Evolutionary conservation across 2,888 invertebrate genomes (phyloP), one percentile per base, ranked within the genome.

Genomic region (Platynereis dumerilii): DNA sequence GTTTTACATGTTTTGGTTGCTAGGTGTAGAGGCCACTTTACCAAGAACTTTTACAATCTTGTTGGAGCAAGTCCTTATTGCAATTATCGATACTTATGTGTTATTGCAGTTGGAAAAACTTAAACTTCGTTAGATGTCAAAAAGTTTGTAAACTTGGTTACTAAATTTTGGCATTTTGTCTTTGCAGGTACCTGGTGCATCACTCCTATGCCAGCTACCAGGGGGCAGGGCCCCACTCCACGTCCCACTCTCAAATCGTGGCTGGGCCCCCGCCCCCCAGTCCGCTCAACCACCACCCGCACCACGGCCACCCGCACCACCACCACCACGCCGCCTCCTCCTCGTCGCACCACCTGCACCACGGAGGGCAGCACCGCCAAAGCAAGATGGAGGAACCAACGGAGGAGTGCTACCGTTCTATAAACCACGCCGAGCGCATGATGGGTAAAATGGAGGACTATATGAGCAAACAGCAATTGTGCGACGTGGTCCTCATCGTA

Each of bases 401-500:
- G 15, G 79, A 80, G 7, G 82, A 82, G 65, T 78, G 78, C 54
- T 83, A 83, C 70, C 76, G 79, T 61, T 81, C 81, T 59, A 77
- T 80, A 72, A 82, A 91, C 78, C 93, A 94, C 86, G 91, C 94
- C 7, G 92, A 92, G 79, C 88, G 88, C 64, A 91, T 93, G 77
- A 87, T 95, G 60, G 89, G 89, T 74, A 90, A 91, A 79, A 92
- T 95, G 90, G 91, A 91, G 81, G 88, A 89, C 60, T 94, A 93
- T 86, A 88, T 92, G 72, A 89, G 91, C 79, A 90, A 91, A 67
- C 90, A 91, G 76, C 91, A 92, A 84, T 87, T 96, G 60, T 94
- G 93, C 80, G 96, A 96, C 87, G 92, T 96, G 58, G 89, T 90
- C 24, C 88, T 96, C 27, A 89, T 94, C 75, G 93, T 92, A 68